Percentiles rank a stretch among this genome's conserved stretches.
phyloP scores from a whole-genome alignment of 2,113 vertebrate genomes.

The Chlorodrepanis virens region DNA sequence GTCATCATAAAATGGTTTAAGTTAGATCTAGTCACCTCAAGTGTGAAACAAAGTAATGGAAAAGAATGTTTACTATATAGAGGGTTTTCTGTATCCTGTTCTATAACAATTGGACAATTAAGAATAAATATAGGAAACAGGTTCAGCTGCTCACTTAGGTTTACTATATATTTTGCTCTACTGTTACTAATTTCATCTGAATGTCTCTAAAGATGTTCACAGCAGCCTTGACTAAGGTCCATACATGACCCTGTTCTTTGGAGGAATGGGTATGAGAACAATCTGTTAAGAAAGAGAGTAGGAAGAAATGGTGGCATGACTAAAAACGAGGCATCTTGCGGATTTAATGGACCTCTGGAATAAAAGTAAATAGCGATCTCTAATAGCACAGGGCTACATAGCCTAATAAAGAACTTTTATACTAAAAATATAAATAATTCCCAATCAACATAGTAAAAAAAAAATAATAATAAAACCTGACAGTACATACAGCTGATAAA shows the following conservation, averaged over 20 bases:
- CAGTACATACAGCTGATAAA: not conserved
- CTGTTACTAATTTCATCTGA: not conserved
- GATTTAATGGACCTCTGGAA: not conserved
- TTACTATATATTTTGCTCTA: not conserved
- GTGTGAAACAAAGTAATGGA: not conserved
- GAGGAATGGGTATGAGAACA: not conserved
- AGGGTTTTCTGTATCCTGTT: not conserved
- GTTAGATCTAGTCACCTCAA: not conserved
- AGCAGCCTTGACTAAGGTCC: not conserved
- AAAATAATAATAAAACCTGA: not conserved
- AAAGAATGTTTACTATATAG: not conserved
- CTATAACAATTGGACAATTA: not conserved
- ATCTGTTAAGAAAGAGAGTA: not conserved
- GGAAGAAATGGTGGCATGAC: not conserved
- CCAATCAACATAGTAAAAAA: rapidly evolving
- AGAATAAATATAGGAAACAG: not conserved
- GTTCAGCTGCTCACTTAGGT: not conserved
- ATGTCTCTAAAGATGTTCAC: not conserved
- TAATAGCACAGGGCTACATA: not conserved
- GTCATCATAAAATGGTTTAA: not conserved
- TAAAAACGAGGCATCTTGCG: not conserved
- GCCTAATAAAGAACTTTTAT: not conserved
- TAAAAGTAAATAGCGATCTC: not conserved
- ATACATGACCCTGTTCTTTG: not conserved
- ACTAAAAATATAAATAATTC: not conserved